A percentile compares a stretch with the other conserved stretches of the same genome.
Conservation (phyloP, 2,113 vertebrate species). For the Pachycephala philippinensis region DNA sequence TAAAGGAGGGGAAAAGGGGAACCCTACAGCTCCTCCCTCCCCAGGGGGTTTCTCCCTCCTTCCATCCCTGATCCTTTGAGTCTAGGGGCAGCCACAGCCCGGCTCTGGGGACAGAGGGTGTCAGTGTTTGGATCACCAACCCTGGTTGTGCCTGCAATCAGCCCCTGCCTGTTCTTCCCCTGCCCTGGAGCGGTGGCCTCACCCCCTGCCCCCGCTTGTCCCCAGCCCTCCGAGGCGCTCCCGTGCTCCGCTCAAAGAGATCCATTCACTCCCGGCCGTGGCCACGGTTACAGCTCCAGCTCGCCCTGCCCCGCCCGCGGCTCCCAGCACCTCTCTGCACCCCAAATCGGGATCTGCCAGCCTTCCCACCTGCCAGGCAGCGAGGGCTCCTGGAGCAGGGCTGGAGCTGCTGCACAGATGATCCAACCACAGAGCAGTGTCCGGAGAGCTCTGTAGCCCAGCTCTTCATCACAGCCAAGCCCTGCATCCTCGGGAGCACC, state of each 20-base stretch:
- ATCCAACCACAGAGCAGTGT: neutral
- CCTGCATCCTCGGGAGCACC: neutral
- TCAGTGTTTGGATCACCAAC: neutral
- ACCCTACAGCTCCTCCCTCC: neutral
- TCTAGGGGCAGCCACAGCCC: neutral
- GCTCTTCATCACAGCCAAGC: neutral
- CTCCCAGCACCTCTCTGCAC: neutral
- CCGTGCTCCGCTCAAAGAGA: accelerated
- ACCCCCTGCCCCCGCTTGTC: neutral
- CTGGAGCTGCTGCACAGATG: neutral
- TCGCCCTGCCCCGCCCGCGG: accelerated
- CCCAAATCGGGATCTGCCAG: accelerated
- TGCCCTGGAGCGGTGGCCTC: neutral
- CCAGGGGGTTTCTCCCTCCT: neutral
- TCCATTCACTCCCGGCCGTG: accelerated
- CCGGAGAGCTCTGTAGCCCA: neutral
- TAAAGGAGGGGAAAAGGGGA: neutral
- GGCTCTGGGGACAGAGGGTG: neutral
- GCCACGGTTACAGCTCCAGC: accelerated
- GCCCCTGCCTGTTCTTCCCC: neutral
- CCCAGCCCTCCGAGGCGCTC: accelerated
- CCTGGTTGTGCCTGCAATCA: neutral
- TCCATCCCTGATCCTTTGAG: accelerated
- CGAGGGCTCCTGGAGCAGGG: neutral
- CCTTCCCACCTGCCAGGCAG: neutral